phyloP scores from a whole-genome alignment of 2,113 vertebrate genomes.

The Corythornis madagascariensis region DNA sequence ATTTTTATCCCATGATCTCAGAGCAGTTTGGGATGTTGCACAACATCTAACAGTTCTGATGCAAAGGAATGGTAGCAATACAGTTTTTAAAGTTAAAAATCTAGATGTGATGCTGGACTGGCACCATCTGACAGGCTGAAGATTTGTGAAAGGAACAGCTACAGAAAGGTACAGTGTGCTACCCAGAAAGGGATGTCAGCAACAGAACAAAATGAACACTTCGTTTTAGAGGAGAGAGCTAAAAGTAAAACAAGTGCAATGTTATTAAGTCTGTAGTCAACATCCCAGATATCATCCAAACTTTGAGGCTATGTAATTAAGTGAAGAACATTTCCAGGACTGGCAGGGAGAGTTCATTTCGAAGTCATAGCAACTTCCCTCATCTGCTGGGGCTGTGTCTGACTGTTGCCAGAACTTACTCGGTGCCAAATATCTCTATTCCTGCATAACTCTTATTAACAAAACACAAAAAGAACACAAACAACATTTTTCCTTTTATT shows the following conservation, averaged over 20 bases:
- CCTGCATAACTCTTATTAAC: not conserved
- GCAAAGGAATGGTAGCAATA: conserved; percentile 15
- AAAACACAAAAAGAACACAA: conserved; percentile 28
- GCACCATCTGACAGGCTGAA: not conserved
- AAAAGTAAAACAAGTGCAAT: not conserved
- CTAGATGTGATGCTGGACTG: not conserved
- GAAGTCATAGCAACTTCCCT: conserved; percentile 7
- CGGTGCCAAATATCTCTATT: not conserved
- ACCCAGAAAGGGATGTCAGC: not conserved
- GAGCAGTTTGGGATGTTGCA: conserved; percentile 17
- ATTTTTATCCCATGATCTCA: conserved; percentile 21
- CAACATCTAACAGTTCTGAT: conserved; percentile 10
- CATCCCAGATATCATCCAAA: not conserved
- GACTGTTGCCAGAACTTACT: not conserved
- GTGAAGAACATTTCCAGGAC: conserved; percentile 28
- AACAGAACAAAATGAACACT: not conserved
- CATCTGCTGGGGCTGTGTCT: not conserved
- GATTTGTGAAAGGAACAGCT: not conserved
- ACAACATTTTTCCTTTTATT: not conserved
- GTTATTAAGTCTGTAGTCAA: not conserved
- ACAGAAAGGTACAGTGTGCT: not conserved
- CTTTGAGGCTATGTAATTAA: not conserved
- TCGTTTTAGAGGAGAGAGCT: not conserved
- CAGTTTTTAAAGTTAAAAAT: not conserved
- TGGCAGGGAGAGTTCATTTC: conserved; percentile 11